Evolutionary conservation across 2,888 invertebrate species (phyloP).

Genomic region (Meloe dianella): DNA sequence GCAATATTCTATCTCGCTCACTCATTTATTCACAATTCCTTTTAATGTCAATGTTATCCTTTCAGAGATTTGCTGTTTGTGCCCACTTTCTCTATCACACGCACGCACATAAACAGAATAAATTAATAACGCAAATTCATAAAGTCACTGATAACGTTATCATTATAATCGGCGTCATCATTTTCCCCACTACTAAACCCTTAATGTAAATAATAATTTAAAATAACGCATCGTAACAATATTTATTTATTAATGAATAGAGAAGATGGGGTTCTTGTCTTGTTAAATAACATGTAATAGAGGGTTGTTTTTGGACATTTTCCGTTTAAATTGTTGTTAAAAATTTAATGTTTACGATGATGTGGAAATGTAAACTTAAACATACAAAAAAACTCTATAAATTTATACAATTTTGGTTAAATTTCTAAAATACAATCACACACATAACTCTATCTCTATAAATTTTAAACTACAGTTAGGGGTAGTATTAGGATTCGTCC

Average conservation of each 20-base stretch:
- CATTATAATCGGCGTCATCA: neutral
- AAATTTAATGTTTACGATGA: too few relatives aligned
- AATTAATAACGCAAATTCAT: constrained; percentile 2
- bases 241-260: neutral
- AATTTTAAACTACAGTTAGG: too few relatives aligned
- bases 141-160: constrained; percentile 3
- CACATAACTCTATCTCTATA: too few relatives aligned
- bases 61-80: neutral
- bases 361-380: too few relatives aligned
- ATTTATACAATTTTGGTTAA: too few relatives aligned
- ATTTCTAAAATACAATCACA: too few relatives aligned
- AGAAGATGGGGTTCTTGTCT: neutral
- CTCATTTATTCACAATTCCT: neutral
- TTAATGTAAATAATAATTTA: neutral
- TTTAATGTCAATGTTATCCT: neutral
- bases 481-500: too few relatives aligned
- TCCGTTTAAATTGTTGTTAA: too few relatives aligned
- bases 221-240: neutral
- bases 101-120: neutral
- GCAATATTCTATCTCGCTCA: neutral
- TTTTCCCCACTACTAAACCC: neutral
- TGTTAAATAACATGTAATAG: neutral
- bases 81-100: neutral
- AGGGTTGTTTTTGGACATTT: neutral
- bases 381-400: too few relatives aligned